Conservation (phyloP, 2,113 vertebrate species). For the Regulus satrapa region DNA sequence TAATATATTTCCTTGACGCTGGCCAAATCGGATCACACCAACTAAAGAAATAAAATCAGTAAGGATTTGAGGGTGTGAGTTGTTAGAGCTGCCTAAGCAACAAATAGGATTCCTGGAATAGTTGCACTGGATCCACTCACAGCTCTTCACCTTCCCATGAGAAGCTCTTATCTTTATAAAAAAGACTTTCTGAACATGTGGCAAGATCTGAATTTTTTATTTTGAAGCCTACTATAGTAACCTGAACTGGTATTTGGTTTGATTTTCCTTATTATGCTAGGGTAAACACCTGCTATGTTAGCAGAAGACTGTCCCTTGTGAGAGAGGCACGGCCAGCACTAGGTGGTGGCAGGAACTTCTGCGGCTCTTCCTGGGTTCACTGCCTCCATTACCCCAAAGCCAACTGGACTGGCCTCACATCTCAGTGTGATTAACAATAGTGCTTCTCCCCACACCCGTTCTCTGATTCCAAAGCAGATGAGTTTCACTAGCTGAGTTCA, state of each 20-base stretch:
- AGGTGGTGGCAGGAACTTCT: not conserved
- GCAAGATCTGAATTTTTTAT: not conserved
- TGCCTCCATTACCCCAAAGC: not conserved
- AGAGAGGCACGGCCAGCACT: not conserved
- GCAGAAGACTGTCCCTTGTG: not conserved
- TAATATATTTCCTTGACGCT: not conserved
- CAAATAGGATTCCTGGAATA: not conserved
- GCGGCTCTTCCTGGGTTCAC: accelerated
- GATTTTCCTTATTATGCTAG: not conserved
- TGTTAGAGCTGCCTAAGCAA: not conserved
- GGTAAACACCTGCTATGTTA: not conserved
- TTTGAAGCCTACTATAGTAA: not conserved
- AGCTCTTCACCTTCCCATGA: not conserved
- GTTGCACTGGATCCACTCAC: not conserved
- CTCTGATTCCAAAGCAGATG: not conserved
- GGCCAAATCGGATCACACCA: not conserved
- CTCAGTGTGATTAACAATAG: not conserved
- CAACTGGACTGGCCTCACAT: accelerated
- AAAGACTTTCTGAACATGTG: not conserved
- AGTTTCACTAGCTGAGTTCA: not conserved
- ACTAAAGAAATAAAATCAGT: not conserved
- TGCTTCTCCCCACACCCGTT: not conserved
- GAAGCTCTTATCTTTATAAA: not conserved
- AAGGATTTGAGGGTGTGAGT: not conserved
- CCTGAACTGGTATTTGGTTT: not conserved